Evolutionary conservation across 1,140 invertebrate species (phyloP).

Genomic region (Drosophila quadrilineata): DNA sequence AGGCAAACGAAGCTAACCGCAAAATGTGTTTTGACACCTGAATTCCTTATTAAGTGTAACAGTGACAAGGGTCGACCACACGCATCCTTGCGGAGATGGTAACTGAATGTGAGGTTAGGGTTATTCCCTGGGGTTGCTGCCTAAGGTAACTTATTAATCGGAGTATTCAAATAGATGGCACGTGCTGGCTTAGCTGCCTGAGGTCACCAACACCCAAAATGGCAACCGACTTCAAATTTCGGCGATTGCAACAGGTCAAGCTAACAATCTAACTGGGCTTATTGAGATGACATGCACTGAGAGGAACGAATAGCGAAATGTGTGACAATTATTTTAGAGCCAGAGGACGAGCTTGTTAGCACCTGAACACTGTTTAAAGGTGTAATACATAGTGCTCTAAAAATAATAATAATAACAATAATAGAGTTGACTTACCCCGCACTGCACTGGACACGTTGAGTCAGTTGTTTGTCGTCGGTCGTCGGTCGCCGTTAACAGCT

Average conservation of each 20-base stretch:
- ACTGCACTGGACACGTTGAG: background rate
- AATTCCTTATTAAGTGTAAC: background rate
- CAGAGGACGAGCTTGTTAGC: slow-evolving; percentile 59
- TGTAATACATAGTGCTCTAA: no score
- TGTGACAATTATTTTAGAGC: slow-evolving; percentile 39
- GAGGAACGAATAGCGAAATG: slow-evolving; percentile 19
- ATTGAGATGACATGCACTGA: slow-evolving; percentile 20
- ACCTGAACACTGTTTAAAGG: slow-evolving; percentile 8
- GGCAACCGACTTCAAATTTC: slow-evolving; percentile 4
- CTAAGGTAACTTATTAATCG: background rate
- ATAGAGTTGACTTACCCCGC: no score
- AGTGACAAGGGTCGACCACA: slow-evolving; percentile 24
- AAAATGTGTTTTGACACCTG: slow-evolving; percentile 13
- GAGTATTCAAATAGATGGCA: background rate
- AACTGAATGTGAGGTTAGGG: background rate
- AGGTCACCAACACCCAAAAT: background rate
- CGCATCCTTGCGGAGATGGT: no score
- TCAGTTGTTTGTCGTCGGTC: no score
- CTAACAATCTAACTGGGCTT: background rate
- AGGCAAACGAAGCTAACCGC: background rate
- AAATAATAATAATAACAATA: no score
- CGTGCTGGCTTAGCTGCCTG: slow-evolving; percentile 5
- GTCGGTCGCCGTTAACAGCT: slow-evolving; percentile 23
- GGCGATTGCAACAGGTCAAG: background rate
- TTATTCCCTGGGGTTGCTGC: background rate